These are phyloP conservation scores for Serilophus lunatus DNA, from an alignment of 2,113 vertebrate species.

Conservation along the genomic window DNA sequence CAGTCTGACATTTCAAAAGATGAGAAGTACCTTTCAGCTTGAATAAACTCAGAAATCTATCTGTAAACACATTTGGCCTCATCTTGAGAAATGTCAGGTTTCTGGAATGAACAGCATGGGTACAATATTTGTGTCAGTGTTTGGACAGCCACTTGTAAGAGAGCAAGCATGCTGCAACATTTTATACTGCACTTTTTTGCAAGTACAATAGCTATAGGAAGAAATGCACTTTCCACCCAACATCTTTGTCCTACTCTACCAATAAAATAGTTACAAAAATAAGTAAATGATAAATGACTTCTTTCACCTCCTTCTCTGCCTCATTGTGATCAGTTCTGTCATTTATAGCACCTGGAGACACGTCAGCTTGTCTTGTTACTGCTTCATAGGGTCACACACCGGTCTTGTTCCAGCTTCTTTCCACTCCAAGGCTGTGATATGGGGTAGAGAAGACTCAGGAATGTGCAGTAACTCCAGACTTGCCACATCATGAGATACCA, in stretches of 20 bases:
- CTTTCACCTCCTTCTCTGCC: background rate
- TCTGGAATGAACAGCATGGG: conserved; percentile 24
- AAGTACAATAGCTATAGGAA: background rate
- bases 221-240: background rate
- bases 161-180: background rate
- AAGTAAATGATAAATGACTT: background rate
- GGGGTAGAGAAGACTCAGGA: background rate
- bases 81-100: conserved; percentile 60
- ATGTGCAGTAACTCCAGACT: background rate
- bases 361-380: background rate
- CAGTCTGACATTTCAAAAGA: conserved; percentile 61
- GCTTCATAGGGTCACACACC: background rate
- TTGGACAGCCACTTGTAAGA: background rate
- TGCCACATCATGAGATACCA: rapidly evolving
- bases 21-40: conserved; percentile 63
- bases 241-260: background rate
- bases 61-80: conserved; percentile 62
- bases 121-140: conserved; percentile 1
- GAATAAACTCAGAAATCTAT: conserved; percentile 53
- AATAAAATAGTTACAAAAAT: background rate
- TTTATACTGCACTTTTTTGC: background rate
- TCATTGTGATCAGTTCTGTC: background rate
- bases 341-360: background rate
- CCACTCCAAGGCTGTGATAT: background rate
- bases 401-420: background rate